Percentiles rank a stretch among this genome's conserved stretches.
These are phyloP conservation scores for Eulemur coronatus DNA, from an alignment of 2,797 vertebrate species.

Conservation along the genomic window DNA sequence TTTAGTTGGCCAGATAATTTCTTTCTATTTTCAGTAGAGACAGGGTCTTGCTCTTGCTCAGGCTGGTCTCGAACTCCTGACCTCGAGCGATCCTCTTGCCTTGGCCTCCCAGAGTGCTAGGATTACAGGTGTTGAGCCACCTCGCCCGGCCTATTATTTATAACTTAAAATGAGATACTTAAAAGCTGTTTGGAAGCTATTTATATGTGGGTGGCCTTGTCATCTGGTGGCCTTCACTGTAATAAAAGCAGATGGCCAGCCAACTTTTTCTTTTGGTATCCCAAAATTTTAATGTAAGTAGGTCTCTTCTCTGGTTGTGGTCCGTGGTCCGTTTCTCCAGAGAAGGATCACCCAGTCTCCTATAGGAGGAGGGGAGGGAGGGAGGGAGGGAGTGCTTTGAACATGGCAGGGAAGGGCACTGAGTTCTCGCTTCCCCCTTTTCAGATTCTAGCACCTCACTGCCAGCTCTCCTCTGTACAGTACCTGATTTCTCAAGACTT, in stretches of 20 bases:
- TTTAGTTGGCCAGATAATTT: too few species aligned
- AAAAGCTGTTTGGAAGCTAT: neutral
- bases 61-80: too few species aligned
- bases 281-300: neutral
- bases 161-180: constrained; percentile 6
- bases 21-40: too few species aligned
- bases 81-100: too few species aligned
- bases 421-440: neutral
- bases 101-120: too few species aligned
- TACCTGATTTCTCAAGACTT: neutral
- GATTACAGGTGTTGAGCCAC: too few species aligned
- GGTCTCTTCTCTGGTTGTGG: neutral
- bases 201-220: neutral
- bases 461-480: neutral
- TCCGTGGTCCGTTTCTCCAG: neutral
- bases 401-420: neutral
- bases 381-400: neutral
- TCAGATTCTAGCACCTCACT: neutral
- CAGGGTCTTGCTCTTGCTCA: too few species aligned
- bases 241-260: neutral
- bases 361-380: neutral
- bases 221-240: neutral
- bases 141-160: neutral
- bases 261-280: neutral
- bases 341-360: neutral